Evolutionary conservation across 2,113 vertebrate species (phyloP).

Genomic region (Ptilorrhoa leucosticta): DNA sequence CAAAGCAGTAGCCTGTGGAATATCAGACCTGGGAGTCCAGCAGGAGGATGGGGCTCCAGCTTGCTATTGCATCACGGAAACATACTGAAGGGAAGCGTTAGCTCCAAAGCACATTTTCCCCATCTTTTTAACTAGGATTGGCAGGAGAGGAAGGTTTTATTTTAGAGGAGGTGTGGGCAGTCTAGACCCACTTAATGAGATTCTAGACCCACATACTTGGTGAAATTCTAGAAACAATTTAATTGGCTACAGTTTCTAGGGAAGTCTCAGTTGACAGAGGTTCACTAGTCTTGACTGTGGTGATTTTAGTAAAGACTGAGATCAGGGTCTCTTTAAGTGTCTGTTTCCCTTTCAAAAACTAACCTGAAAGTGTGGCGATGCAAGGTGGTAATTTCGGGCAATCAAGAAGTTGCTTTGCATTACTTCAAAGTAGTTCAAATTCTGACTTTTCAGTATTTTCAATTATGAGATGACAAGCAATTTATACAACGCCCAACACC

Average conservation of each 20-base stretch:
- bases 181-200: too few relatives aligned
- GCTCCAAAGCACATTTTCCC: accelerated
- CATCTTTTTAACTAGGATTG: not conserved
- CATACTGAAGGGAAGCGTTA: not conserved
- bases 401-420: not conserved
- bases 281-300: not conserved
- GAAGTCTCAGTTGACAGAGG: not conserved
- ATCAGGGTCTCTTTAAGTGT: not conserved
- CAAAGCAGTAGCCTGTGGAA: not conserved
- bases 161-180: not conserved
- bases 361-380: not conserved
- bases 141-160: not conserved
- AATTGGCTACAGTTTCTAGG: not conserved
- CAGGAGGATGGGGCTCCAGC: not conserved
- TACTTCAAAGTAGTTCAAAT: not conserved
- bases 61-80: not conserved
- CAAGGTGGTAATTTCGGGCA: not conserved
- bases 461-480: not conserved
- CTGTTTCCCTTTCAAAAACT: not conserved
- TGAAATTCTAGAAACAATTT: not conserved
- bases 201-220: not conserved
- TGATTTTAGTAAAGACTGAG: not conserved
- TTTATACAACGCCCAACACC: not conserved
- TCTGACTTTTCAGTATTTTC: not conserved
- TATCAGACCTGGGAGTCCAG: not conserved